These are phyloP conservation scores for Peromyscus aztecus DNA, from an alignment of 2,797 vertebrate species.

Conservation along the genomic window DNA sequence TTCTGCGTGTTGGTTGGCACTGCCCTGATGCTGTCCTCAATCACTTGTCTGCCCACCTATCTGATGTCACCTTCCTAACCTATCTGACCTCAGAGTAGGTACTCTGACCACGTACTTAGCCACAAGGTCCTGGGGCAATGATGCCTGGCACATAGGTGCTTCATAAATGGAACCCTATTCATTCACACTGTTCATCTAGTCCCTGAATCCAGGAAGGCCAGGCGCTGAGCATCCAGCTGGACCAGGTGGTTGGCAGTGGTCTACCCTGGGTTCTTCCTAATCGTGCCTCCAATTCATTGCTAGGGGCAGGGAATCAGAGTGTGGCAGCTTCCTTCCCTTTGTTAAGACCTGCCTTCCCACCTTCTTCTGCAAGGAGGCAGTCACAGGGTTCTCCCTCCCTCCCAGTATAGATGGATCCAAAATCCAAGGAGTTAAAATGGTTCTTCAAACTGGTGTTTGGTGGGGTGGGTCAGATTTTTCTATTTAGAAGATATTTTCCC, in stretches of 20 bases:
- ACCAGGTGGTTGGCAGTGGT: too few species aligned
- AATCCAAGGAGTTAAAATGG: background rate
- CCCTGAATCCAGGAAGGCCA: background rate
- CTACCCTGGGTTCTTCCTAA: background rate
- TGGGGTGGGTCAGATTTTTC: background rate
- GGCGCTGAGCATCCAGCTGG: background rate
- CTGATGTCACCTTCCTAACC: background rate
- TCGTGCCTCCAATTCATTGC: background rate
- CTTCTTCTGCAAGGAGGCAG: constrained; percentile 13
- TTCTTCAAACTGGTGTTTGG: background rate
- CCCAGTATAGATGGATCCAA: background rate
- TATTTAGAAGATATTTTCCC: constrained; percentile 50
- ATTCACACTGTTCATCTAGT: background rate
- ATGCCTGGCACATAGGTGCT: background rate
- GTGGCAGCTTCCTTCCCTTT: background rate
- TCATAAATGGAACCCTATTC: background rate
- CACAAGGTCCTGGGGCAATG: background rate
- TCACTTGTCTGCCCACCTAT: background rate
- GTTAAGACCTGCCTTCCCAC: background rate
- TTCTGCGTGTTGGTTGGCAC: background rate
- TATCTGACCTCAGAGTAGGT: background rate
- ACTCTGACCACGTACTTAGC: background rate
- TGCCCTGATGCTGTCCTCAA: background rate
- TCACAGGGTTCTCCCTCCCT: background rate
- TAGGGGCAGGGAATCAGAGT: background rate